Percentiles rank a stretch among this genome's conserved stretches.
Conservation (phyloP, 2,888 invertebrate genomes). For the Imbricaverruca yamaguchii region DNA sequence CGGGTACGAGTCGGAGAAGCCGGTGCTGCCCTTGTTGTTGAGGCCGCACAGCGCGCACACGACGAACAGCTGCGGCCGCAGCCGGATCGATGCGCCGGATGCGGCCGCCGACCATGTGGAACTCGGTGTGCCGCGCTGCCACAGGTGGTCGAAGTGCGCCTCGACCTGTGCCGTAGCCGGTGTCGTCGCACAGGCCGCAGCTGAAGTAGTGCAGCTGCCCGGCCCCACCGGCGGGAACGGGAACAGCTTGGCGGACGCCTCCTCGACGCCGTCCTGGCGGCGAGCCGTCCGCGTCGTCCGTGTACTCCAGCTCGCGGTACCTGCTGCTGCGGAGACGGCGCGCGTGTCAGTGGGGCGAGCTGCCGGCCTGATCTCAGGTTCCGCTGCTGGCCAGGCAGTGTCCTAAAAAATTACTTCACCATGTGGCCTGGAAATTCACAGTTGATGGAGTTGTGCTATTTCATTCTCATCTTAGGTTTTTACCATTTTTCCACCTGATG, state of each 20-base stretch:
- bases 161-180: neutral
- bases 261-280: neutral
- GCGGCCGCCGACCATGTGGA: constrained; percentile 18
- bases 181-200: constrained; percentile 15
- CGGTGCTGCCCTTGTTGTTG: constrained; percentile 11
- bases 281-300: neutral
- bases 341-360: neutral
- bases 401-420: no score
- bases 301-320: neutral
- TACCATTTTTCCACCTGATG: no score
- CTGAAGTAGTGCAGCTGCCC: constrained; percentile 7
- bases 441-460: no score
- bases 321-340: neutral
- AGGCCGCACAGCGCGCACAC: constrained; percentile 13
- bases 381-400: no score
- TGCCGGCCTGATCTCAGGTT: no score
- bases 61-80: constrained; percentile 22
- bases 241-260: neutral
- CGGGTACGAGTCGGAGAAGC: neutral
- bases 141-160: constrained; percentile 3
- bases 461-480: no score
- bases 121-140: constrained; percentile 5
- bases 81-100: constrained; percentile 1
- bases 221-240: constrained; percentile 6
- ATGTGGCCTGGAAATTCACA: no score